Evolutionary conservation across 1,140 invertebrate species (phyloP).

Genomic region (Popillia japonica): DNA sequence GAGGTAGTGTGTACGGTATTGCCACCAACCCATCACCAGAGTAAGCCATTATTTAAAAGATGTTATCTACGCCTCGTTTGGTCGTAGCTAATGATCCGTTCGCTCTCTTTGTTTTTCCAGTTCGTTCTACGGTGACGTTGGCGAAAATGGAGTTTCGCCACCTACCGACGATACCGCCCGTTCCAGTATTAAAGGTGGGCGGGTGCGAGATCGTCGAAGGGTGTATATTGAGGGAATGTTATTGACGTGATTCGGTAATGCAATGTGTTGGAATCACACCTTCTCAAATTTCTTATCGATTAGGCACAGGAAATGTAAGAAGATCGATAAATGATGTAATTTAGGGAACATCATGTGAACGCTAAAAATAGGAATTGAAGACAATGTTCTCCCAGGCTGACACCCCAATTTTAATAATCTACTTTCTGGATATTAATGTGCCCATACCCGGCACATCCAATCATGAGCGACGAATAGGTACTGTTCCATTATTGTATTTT

Average conservation of each 20-base stretch:
- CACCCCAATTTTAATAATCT: no score
- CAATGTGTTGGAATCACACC: background rate
- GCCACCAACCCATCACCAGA: background rate
- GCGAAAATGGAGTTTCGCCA: background rate
- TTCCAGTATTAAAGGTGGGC: background rate
- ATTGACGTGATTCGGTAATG: background rate
- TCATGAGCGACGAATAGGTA: no score
- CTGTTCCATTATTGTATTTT: no score
- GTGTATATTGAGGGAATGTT: background rate
- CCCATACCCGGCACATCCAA: no score
- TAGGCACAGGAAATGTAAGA: background rate
- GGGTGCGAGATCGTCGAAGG: background rate
- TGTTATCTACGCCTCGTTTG: slow-evolving; percentile 32
- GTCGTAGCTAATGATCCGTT: slow-evolving; percentile 26
- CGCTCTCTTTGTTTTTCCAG: slow-evolving; percentile 32
- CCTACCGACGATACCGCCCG: background rate
- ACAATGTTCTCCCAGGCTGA: no score
- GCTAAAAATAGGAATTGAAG: no score
- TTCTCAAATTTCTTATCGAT: background rate
- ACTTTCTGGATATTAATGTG: no score
- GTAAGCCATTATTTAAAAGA: slow-evolving; percentile 35
- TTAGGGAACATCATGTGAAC: no score
- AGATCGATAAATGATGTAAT: background rate
- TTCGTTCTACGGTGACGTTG: slow-evolving; percentile 20
- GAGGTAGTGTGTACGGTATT: background rate